Base-by-base conservation (phyloP, 64 coral and sea anemone genomes). In the Astreopora myriophthalma region DNA sequence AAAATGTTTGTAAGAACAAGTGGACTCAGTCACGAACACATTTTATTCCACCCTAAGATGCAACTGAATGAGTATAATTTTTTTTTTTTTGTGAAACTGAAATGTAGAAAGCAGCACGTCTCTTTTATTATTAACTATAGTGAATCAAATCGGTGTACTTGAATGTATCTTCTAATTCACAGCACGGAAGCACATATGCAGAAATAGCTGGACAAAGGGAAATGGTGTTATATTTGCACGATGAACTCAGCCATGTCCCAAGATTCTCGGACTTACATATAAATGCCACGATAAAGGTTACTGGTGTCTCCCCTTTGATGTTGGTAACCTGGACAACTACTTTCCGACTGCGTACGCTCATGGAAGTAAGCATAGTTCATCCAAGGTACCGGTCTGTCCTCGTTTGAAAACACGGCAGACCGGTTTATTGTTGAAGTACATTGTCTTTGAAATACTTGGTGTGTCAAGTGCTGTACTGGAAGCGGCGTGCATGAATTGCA, bases 391-490 rank as follows among this genome's bases (percentile, higher is more conserved):
- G 52, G 20, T 37, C 79, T 83, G 3, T 83, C 33, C 2, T 64
- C 20, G 61, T 83, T 63, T 83, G 20, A 63, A 38, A 39, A 83
- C 49, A 60, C 19, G 6, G 10, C 24, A 23, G 30, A 65, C 33
- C 2, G 33, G 32, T 36, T 20, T 64, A n/a, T 35, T 83, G 34
- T 3, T 38, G 14, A 38, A 2, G 30, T 34, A 83, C 32, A 83
- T 57, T 83, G 52, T 83, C 55, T 20, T 26, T 83, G 79, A 37
- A 65, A 83, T 38, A 26, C 33, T 64, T 83, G 55, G 33, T 39
- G 26, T 11, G 79, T 10, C 23, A 34, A 31, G 5, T 65, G 10
- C 19, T 65, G 32, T 22, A 64, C 52, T 64, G 52, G 30, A 65
- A 64, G 9, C 19, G 57, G 65, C 9, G 31, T 24, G 22, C 32